A percentile compares a stretch with the other conserved stretches of the same genome.
Evolutionary conservation across 2,113 vertebrate species (phyloP).

Genomic region (Genyomyrus donnyi): DNA sequence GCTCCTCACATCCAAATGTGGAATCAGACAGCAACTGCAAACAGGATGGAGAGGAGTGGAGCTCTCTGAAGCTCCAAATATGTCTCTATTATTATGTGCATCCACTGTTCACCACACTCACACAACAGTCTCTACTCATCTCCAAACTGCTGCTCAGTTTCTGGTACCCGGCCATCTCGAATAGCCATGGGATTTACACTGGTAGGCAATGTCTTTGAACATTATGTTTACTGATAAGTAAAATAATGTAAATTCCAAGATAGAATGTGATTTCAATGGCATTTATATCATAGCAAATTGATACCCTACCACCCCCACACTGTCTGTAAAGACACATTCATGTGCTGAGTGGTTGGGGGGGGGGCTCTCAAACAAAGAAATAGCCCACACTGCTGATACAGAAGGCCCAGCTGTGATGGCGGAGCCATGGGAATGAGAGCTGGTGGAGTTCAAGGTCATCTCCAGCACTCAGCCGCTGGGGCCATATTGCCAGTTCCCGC

Average conservation of each 20-base stretch:
- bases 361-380: slow-evolving; percentile 23
- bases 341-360: not conserved
- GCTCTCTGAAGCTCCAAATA: not conserved
- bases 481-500: slow-evolving; percentile 50
- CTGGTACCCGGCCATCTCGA: not conserved
- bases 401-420: slow-evolving; percentile 47
- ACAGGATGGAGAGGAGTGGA: slow-evolving; percentile 2
- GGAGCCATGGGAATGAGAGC: slow-evolving; percentile 48
- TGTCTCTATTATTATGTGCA: slow-evolving; percentile 18
- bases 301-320: not conserved
- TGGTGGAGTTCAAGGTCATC: slow-evolving; percentile 52
- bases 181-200: not conserved
- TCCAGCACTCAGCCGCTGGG: slow-evolving; percentile 56
- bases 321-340: not conserved
- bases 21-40: not conserved
- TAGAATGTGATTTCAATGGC: not conserved
- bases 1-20: not conserved
- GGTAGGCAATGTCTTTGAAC: not conserved
- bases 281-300: not conserved
- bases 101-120: not conserved
- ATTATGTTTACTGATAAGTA: not conserved
- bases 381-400: slow-evolving; percentile 27
- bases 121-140: not conserved
- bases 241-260: not conserved
- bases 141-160: not conserved